These are phyloP conservation scores for Salvelinus alpinus DNA, from an alignment of 2,113 vertebrate genomes.

Conservation along the genomic window DNA sequence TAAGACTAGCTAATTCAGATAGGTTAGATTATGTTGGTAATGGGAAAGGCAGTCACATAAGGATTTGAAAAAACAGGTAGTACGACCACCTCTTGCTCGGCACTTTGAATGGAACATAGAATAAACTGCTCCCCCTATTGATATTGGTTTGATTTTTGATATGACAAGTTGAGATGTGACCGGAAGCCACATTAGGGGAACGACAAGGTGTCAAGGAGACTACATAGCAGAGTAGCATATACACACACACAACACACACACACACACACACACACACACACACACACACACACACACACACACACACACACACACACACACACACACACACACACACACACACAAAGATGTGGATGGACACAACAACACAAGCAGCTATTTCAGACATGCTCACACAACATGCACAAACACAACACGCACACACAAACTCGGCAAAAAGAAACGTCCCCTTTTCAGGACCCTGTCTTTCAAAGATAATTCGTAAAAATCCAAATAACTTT, in stretches of 20 bases:
- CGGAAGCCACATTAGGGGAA: not conserved
- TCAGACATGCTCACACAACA: not conserved
- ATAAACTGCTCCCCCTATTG: slow-evolving; percentile 42
- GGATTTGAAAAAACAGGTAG: not conserved
- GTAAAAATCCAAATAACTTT: too few relatives aligned
- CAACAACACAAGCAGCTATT: not conserved
- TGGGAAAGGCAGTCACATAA: not conserved
- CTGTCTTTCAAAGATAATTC: too few relatives aligned
- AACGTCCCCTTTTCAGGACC: too few relatives aligned
- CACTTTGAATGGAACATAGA: not conserved
- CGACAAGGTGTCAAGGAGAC: not conserved
- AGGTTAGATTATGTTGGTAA: not conserved
- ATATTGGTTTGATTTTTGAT: not conserved
- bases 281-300: not conserved
- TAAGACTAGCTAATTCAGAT: too few relatives aligned
- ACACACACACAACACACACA: not conserved
- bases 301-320: not conserved
- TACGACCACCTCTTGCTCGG: too few relatives aligned
- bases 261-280: not conserved
- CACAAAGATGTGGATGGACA: not conserved
- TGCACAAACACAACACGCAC: too few relatives aligned
- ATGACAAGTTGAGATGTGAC: not conserved
- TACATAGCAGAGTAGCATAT: not conserved
- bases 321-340: not conserved
- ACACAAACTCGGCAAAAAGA: too few relatives aligned